Evolutionary conservation across 2,797 vertebrate species (phyloP), one percentile per base, ranked within the genome.

Genomic region (Thaleichthys pacificus): DNA sequence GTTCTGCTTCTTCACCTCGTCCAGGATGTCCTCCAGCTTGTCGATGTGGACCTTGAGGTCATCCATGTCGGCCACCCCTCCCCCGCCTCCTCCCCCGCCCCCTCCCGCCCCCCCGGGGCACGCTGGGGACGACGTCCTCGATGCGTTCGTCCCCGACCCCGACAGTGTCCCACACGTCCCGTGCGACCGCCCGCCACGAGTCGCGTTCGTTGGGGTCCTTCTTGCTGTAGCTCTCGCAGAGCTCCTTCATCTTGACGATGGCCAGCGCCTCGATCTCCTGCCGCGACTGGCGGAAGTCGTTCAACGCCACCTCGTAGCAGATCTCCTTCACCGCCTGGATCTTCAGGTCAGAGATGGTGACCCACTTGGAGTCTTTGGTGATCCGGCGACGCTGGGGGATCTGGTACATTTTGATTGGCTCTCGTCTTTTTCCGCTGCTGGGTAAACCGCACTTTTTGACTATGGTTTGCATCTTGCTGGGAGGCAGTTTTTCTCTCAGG

Each of bases 311-410:
- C 89, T 99, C 97, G 26, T 99, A 99, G 88, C 98, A 99, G 77
- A 99, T 99, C 89, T 99, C 97, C 89, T 99, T 99, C 58, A 99
- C 98, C 0, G 98, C 98, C 88, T 99, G 97, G 89, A 99, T 99
- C 92, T 99, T 99, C 84, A 99, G 90, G 86, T 99, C 98, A 2
- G 98, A 99, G 88, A 99, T 95, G 67, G 97, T 99, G 81, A 99
- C 97, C 98, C 97, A 99, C 76, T 98, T 98, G 78, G 97, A 96
- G 90, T 99, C 98, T 86, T 98, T 99, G 88, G 95, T 97, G 86
- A 99, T 95, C 62, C 96, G 96, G n/a, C 97, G 95, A 3, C 94
- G 94, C 54, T 99, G 97, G 56, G 98, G 97, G 76, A 99, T 94
- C 89, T 99, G 97, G 93, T 99, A 99, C 96, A 98, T 98, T 94